These are phyloP conservation scores for Numenius phaeopus DNA, from an alignment of 2,797 vertebrate genomes.

Conservation along the genomic window DNA sequence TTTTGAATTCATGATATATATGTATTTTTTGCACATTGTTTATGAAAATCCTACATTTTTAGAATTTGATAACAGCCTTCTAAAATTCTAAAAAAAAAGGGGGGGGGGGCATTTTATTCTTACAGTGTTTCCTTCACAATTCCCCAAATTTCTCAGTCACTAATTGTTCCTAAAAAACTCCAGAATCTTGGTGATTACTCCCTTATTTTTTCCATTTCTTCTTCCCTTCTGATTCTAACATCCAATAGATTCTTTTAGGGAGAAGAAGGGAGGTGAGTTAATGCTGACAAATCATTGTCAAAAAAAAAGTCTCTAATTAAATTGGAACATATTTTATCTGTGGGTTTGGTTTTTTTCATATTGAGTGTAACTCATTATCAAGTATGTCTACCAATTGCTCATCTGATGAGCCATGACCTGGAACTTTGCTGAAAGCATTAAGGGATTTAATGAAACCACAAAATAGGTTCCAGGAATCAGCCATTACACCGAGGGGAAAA, in stretches of 20 bases:
- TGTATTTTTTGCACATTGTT: not conserved
- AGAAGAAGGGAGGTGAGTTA: not conserved
- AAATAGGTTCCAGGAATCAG: constrained; percentile 22
- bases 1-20: not conserved
- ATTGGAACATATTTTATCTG: not conserved
- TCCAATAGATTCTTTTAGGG: not conserved
- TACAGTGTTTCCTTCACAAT: not conserved
- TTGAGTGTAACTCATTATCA: not conserved
- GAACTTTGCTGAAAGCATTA: not conserved
- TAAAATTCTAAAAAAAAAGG: not conserved
- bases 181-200: not conserved
- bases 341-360: not conserved
- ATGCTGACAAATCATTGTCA: not conserved
- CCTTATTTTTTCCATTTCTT: not conserved
- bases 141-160: not conserved
- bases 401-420: constrained; percentile 3
- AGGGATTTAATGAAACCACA: constrained; percentile 22
- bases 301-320: not conserved
- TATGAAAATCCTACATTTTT: not conserved
- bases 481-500: not conserved
- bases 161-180: not conserved
- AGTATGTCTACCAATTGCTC: not conserved
- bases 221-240: not conserved
- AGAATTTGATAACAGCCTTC: not conserved
- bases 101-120: not conserved